Conservation (phyloP, 2,888 invertebrate genomes). For the Platerodrilus igneus region DNA sequence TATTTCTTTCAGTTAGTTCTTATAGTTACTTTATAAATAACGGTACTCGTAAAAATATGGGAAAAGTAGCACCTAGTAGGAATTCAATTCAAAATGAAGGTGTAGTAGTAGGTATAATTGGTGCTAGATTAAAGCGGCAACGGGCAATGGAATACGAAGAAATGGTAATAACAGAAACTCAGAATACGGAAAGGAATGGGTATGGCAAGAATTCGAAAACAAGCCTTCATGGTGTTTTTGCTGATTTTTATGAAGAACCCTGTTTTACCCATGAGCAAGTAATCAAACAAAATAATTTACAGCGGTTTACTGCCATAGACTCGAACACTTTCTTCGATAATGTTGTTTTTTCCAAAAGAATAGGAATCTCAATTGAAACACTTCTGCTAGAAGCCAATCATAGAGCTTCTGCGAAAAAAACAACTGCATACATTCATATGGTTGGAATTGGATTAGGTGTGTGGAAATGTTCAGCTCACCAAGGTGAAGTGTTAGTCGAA, state of each 20-base stretch:
- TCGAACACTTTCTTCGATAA: conserved; percentile 43
- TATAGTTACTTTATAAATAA: conserved; percentile 56
- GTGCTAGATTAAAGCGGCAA: conserved; percentile 48
- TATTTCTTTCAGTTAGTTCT: conserved; percentile 54
- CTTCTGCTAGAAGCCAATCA: conserved; percentile 47
- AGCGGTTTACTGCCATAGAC: conserved; percentile 12
- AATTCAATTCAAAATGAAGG: conserved; percentile 49
- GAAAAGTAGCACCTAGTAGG: conserved; percentile 42
- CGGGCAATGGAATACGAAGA: conserved; percentile 54
- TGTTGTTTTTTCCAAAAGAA: conserved; percentile 44
- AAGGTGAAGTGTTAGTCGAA: conserved; percentile 31
- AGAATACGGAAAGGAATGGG: conserved; percentile 51
- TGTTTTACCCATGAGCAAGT: conserved; percentile 18
- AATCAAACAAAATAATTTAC: conserved; percentile 5
- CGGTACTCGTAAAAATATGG: conserved; percentile 54
- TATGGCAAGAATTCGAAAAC: conserved; percentile 37
- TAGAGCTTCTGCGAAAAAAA: conserved; percentile 43
- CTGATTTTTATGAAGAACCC: conserved; percentile 34
- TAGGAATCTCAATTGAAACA: conserved; percentile 43
- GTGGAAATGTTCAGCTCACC: conserved; percentile 31
- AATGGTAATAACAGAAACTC: conserved; percentile 49
- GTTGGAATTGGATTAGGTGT: conserved; percentile 39
- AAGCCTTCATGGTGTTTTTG: conserved; percentile 35
- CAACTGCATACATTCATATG: conserved; percentile 46
- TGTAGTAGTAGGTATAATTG: conserved; percentile 50